These are phyloP conservation scores for Hyaena hyaena DNA, from an alignment of 2,113 vertebrate species.

Conservation along the genomic window DNA sequence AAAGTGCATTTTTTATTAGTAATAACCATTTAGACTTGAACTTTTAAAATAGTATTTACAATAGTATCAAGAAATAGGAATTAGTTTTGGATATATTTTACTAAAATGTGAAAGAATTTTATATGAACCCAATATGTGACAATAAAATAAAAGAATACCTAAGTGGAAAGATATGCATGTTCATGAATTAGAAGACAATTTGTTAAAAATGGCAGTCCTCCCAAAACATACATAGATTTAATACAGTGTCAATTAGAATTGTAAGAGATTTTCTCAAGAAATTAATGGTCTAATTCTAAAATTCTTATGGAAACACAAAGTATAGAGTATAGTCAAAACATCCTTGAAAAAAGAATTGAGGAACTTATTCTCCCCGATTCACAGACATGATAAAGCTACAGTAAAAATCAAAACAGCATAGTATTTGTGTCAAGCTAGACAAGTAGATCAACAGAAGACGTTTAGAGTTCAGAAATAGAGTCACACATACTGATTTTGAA, in stretches of 20 bases:
- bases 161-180: not conserved
- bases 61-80: not conserved
- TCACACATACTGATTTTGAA: not conserved
- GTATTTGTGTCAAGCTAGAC: not conserved
- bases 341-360: not conserved
- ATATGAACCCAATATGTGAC: too few relatives aligned
- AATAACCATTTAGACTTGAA: not conserved
- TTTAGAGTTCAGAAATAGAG: not conserved
- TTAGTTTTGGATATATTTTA: not conserved
- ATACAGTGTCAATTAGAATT: not conserved
- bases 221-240: not conserved
- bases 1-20: not conserved
- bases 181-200: not conserved
- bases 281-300: not conserved
- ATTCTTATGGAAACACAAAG: not conserved
- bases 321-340: not conserved
- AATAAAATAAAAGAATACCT: not conserved
- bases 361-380: not conserved
- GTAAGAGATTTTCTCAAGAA: not conserved
- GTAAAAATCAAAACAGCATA: not conserved
- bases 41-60: not conserved
- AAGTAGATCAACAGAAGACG: not conserved
- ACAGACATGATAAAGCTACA: not conserved
- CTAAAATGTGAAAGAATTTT: not conserved
- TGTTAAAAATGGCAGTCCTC: not conserved